A percentile compares a stretch with the other conserved stretches of the same genome.
Evolutionary conservation across 2,113 vertebrate species (phyloP).

Genomic region (Austrofundulus limnaeus): DNA sequence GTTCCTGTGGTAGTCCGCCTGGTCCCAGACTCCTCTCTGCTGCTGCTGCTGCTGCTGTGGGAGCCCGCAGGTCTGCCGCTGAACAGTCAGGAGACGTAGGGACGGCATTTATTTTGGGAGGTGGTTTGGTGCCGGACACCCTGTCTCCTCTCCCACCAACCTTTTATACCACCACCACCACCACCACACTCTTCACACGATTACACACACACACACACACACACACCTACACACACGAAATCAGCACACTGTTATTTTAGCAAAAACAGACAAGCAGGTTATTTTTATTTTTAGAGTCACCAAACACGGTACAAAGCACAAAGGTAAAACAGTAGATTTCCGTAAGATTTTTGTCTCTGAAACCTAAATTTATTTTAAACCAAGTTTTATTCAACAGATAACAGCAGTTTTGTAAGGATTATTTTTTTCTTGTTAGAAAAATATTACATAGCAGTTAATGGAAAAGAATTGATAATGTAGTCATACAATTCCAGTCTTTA

Average conservation of each 20-base stretch:
- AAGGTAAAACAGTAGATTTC: neutral
- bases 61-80: conserved; percentile 63
- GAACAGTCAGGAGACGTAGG: conserved; percentile 64
- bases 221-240: conserved; percentile 29
- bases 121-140: conserved; percentile 78
- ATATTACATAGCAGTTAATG: neutral
- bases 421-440: too few relatives aligned
- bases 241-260: conserved; percentile 16
- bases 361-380: too few relatives aligned
- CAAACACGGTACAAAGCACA: conserved; percentile 2
- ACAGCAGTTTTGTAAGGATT: too few relatives aligned
- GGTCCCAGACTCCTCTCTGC: conserved; percentile 63
- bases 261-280: conserved; percentile 20
- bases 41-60: conserved; percentile 40
- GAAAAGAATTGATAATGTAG: too few relatives aligned
- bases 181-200: conserved; percentile 34
- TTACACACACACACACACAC: conserved; percentile 34
- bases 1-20: conserved; percentile 73
- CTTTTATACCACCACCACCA: conserved; percentile 48
- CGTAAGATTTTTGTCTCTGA: neutral
- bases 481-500: too few relatives aligned
- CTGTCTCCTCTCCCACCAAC: conserved; percentile 74
- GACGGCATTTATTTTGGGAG: conserved; percentile 76
- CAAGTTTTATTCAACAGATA: too few relatives aligned
- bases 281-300: conserved; percentile 2